These are phyloP conservation scores for Perodicticus potto DNA, from an alignment of 2,797 vertebrate genomes.

Conservation along the genomic window DNA sequence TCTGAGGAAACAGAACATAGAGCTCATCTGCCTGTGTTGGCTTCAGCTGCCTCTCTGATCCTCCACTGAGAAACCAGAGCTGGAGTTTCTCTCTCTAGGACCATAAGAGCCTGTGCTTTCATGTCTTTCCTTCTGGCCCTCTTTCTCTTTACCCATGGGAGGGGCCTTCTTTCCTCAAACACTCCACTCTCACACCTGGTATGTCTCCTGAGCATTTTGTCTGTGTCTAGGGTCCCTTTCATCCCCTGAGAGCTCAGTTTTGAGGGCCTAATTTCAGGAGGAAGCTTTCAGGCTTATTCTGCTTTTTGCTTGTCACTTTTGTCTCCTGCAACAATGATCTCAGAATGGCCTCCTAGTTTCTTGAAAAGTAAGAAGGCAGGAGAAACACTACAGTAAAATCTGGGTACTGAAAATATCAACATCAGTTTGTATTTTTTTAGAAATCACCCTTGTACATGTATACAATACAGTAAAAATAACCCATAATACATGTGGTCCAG, in stretches of 20 bases:
- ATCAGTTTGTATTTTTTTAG: neutral
- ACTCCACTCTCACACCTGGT: neutral
- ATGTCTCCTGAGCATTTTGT: neutral
- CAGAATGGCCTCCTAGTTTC: neutral
- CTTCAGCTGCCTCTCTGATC: neutral
- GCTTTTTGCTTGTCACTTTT: neutral
- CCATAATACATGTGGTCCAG: no score
- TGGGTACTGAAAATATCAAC: neutral
- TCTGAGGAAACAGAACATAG: neutral
- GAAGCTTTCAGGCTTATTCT: neutral
- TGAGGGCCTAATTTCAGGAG: neutral
- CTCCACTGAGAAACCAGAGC: neutral
- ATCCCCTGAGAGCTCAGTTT: neutral
- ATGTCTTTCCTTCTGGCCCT: neutral
- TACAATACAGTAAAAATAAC: neutral
- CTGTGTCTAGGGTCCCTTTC: neutral
- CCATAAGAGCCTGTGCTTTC: neutral
- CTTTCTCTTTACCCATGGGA: neutral
- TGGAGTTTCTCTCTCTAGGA: neutral
- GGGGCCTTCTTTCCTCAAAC: neutral
- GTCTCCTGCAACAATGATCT: neutral
- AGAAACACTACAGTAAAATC: neutral
- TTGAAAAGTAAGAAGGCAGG: neutral
- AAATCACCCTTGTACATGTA: neutral
- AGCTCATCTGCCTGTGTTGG: no score